Evolutionary conservation across 2,888 invertebrate species (phyloP).

Genomic region (Diaprepes abbreviatus): DNA sequence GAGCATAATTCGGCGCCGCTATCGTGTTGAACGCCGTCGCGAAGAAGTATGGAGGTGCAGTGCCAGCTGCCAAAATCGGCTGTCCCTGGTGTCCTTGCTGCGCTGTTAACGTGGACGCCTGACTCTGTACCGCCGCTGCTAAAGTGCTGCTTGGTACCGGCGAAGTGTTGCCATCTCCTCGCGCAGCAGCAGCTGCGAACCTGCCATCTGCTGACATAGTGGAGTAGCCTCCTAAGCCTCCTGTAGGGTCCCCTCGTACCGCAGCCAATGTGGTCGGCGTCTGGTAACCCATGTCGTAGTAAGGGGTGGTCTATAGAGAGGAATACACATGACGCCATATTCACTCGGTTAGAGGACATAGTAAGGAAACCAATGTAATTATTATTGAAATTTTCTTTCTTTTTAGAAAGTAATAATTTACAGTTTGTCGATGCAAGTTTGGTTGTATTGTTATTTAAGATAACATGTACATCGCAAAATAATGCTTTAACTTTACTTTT

Average conservation of each 20-base stretch:
- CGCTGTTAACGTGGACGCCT: conserved; percentile 37
- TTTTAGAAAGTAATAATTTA: too few species aligned
- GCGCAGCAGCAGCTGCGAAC: conserved; percentile 65
- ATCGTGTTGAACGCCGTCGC: conserved; percentile 77
- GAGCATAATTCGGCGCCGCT: conserved; percentile 75
- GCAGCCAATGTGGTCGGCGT: conserved; percentile 80
- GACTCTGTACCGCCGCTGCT: conserved; percentile 75
- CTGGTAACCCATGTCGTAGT: conserved; percentile 83
- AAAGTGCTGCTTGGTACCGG: conserved; percentile 75
- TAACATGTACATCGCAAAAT: too few species aligned
- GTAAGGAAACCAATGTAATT: too few species aligned
- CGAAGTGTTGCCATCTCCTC: conserved; percentile 85
- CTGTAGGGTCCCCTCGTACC: conserved; percentile 76
- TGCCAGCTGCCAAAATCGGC: conserved; percentile 73
- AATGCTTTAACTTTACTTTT: too few species aligned
- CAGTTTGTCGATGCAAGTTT: too few species aligned
- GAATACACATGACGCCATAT: conserved; percentile 46
- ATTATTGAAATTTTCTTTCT: too few species aligned
- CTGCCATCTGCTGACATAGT: conserved; percentile 75
- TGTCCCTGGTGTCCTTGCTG: conserved; percentile 71
- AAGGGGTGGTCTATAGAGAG: conserved; percentile 69
- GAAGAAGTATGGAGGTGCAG: conserved; percentile 81
- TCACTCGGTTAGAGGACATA: conserved; percentile 40
- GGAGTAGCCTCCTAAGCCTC: conserved; percentile 78
- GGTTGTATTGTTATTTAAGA: too few species aligned